Percentiles rank a stretch among this genome's conserved stretches.
Evolutionary conservation across 2,113 vertebrate genomes (phyloP).

Genomic region (Tyrannus savana): DNA sequence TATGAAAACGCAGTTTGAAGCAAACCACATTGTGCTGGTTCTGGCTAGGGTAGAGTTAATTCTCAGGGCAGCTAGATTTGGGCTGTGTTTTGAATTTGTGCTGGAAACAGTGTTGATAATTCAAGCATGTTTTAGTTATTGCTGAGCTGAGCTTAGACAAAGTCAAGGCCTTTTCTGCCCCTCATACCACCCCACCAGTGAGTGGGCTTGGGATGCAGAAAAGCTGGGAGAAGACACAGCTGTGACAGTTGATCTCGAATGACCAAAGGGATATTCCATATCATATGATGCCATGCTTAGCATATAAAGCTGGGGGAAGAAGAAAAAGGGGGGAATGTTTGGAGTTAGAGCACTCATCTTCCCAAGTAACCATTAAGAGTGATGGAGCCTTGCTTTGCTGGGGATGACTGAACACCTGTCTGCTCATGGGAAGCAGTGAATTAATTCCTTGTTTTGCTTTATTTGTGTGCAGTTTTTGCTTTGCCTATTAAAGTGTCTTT

Average conservation of each 20-base stretch:
- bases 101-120: background rate
- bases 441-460: background rate
- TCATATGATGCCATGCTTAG: background rate
- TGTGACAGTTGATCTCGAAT: background rate
- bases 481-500: background rate
- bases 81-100: background rate
- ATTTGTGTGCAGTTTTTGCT: background rate
- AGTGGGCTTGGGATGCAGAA: background rate
- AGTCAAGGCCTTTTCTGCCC: background rate
- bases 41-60: background rate
- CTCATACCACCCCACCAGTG: background rate
- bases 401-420: background rate
- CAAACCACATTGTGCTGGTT: background rate
- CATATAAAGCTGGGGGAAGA: background rate
- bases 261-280: background rate
- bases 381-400: background rate
- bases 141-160: background rate
- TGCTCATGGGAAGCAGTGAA: background rate
- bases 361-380: background rate
- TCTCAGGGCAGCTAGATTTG: background rate
- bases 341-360: background rate
- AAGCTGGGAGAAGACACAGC: background rate
- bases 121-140: background rate
- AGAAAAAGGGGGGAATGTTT: background rate
- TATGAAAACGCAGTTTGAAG: background rate